Conservation (phyloP, 2,113 vertebrate species). For the Corythaeola cristata region DNA sequence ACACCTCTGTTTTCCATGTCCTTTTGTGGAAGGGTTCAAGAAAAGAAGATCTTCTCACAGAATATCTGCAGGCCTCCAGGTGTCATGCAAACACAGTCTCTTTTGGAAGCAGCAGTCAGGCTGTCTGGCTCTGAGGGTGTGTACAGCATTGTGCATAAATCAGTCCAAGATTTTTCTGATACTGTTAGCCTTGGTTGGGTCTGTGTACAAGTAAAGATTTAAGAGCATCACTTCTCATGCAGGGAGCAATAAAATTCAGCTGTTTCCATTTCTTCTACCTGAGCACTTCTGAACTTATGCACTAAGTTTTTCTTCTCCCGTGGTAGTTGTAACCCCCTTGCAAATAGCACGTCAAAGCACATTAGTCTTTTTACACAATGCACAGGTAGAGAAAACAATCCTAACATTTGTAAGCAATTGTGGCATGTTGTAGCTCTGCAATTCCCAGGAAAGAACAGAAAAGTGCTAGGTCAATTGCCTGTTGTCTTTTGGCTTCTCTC, state of each 20-base stretch:
- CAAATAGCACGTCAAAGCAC: slow-evolving; percentile 67
- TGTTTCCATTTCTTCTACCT: slow-evolving; percentile 41
- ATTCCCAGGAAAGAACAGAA: slow-evolving; percentile 61
- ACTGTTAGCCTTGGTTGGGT: neutral
- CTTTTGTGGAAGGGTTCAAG: neutral
- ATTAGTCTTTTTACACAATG: slow-evolving; percentile 66
- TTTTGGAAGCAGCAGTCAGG: neutral
- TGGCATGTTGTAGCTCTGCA: slow-evolving; percentile 47
- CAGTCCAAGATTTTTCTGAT: neutral
- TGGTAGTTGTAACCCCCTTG: slow-evolving; percentile 63
- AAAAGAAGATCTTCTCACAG: neutral
- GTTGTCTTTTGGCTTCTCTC: slow-evolving; percentile 57
- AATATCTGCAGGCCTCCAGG: neutral
- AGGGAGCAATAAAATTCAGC: slow-evolving; percentile 5
- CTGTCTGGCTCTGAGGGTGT: neutral
- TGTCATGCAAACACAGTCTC: fast-evolving
- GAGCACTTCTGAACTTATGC: slow-evolving; percentile 4
- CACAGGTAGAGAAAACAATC: slow-evolving; percentile 63
- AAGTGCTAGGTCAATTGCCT: slow-evolving; percentile 61
- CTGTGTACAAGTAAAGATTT: neutral
- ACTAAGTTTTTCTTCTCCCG: slow-evolving; percentile 29
- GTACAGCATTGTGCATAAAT: neutral
- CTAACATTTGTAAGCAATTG: slow-evolving; percentile 63
- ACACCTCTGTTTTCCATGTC: neutral
- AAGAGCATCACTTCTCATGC: neutral